Evolutionary conservation across 1,140 invertebrate species (phyloP).

Genomic region (Melanaphis sacchari): DNA sequence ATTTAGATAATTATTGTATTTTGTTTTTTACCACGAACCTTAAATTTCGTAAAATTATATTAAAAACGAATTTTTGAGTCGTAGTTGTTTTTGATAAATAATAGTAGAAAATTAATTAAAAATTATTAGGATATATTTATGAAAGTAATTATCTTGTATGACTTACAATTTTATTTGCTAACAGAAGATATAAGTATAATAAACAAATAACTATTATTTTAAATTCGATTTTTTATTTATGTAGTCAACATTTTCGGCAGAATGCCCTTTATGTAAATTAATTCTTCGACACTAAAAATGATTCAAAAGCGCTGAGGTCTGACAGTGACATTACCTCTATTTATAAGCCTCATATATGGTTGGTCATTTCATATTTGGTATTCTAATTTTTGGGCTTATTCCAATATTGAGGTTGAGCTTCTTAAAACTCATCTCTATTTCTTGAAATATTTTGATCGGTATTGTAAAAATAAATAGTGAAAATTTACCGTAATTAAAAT

Average conservation of each 20-base stretch:
- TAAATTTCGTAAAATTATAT: no score
- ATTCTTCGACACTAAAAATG: not conserved
- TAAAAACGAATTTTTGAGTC: no score
- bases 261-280: not conserved
- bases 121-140: no score
- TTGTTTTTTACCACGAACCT: no score
- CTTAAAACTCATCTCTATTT: not conserved
- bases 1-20: no score
- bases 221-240: not conserved
- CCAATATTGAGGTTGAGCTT: not conserved
- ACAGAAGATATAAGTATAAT: no score
- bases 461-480: not conserved
- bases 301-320: not conserved
- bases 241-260: not conserved
- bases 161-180: no score
- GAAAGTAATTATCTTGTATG: no score
- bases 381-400: not conserved
- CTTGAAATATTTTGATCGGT: not conserved
- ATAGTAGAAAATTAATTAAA: no score
- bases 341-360: not conserved
- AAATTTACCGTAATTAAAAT: not conserved
- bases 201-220: no score
- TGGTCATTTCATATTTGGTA: conserved; percentile 17
- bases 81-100: no score
- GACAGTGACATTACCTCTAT: not conserved